Evolutionary conservation across 2,113 vertebrate genomes (phyloP).

Genomic region (Egretta garzetta): DNA sequence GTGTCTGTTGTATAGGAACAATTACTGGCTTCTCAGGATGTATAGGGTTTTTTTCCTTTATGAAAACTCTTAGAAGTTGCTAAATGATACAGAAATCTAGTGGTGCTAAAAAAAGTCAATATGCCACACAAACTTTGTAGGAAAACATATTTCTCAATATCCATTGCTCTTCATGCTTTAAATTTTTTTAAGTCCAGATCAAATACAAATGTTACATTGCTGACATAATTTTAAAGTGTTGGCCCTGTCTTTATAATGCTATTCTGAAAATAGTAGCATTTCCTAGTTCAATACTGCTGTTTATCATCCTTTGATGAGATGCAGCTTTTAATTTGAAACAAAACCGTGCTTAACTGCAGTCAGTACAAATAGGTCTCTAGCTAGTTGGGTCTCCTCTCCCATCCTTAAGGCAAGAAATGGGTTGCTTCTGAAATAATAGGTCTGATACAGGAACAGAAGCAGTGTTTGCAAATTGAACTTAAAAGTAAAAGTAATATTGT

Average conservation of each 20-base stretch:
- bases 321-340: neutral
- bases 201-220: neutral
- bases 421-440: neutral
- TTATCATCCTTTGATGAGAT: neutral
- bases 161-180: neutral
- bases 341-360: neutral
- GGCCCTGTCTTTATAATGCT: neutral
- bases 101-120: neutral
- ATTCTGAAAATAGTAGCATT: neutral
- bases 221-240: neutral
- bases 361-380: neutral
- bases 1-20: slow-evolving; percentile 26
- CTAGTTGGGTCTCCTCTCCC: neutral
- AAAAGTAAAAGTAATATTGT: neutral
- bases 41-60: neutral
- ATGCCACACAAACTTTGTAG: neutral
- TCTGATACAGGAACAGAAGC: neutral
- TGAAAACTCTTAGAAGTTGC: neutral
- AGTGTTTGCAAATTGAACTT: neutral
- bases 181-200: neutral
- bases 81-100: neutral
- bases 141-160: neutral
- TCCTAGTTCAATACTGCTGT: neutral
- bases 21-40: neutral
- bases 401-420: neutral